These are phyloP conservation scores for Pyrgus malvae DNA, from an alignment of 2,888 invertebrate species.

Conservation along the genomic window DNA sequence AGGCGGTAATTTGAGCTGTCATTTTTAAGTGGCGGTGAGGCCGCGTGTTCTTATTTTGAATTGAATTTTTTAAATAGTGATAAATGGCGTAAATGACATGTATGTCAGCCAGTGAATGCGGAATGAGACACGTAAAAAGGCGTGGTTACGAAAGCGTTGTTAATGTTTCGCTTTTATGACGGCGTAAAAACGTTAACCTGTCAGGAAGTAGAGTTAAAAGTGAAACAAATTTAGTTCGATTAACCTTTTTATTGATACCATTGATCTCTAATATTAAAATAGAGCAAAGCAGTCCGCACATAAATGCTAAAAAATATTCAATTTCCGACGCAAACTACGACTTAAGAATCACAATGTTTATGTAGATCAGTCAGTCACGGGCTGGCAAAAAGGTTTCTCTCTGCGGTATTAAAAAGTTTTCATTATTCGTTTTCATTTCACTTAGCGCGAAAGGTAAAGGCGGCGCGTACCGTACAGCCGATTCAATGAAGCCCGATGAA, in stretches of 20 bases:
- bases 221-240: neutral
- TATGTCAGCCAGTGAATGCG: constrained; percentile 32
- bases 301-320: constrained; percentile 1
- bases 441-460: constrained; percentile 25
- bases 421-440: constrained; percentile 27
- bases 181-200: neutral
- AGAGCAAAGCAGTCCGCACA: neutral
- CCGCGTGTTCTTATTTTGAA: constrained; percentile 43
- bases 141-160: constrained; percentile 24
- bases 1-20: constrained; percentile 61
- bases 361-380: constrained; percentile 22
- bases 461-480: constrained; percentile 27
- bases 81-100: constrained; percentile 43
- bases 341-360: neutral
- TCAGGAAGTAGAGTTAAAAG: constrained; percentile 7
- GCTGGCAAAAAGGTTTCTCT: constrained; percentile 18
- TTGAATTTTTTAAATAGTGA: constrained; percentile 45
- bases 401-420: constrained; percentile 11
- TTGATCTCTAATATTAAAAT: neutral
- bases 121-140: constrained; percentile 30
- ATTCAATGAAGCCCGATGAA: constrained; percentile 35
- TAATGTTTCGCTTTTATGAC: constrained; percentile 17
- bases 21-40: constrained; percentile 56
- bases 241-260: constrained; percentile 3
- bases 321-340: neutral